Evolutionary conservation across 1,140 invertebrate genomes (phyloP).

Genomic region (Liolophura sinensis): DNA sequence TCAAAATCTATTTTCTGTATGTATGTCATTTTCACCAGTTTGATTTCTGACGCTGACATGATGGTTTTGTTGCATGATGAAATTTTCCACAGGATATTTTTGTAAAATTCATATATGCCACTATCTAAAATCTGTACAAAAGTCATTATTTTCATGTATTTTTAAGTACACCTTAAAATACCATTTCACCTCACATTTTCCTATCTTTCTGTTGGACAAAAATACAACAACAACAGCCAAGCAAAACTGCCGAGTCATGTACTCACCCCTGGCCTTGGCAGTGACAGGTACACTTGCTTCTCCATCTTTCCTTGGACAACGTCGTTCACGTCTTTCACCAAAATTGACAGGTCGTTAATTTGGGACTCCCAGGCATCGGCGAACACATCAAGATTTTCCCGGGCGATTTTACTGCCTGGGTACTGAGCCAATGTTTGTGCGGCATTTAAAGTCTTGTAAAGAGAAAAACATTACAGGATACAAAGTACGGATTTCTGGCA

Average conservation of each 20-base stretch:
- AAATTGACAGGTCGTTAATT: conserved; percentile 83
- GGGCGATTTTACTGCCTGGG: conserved; percentile 91
- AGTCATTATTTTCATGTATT: no score
- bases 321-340: conserved; percentile 80
- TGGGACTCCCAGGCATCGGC: conserved; percentile 96
- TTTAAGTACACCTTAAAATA: no score
- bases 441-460: conserved; percentile 85
- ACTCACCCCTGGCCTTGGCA: conserved; percentile 90
- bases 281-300: conserved; percentile 91
- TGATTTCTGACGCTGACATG: no score
- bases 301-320: conserved; percentile 74
- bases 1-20: no score
- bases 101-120: no score
- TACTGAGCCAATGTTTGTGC: conserved; percentile 88
- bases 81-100: no score
- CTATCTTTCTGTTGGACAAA: no score
- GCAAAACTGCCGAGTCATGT: not conserved
- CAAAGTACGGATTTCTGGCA: no score
- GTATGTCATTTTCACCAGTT: no score
- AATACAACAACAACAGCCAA: conserved; percentile 4
- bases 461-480: no score
- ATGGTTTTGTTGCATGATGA: no score
- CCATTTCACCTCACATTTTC: conserved; percentile 2
- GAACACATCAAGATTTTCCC: conserved; percentile 98
- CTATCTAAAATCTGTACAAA: no score